Evolutionary conservation across 2,113 vertebrate genomes (phyloP).

Genomic region (Prochilodus magdalenae): DNA sequence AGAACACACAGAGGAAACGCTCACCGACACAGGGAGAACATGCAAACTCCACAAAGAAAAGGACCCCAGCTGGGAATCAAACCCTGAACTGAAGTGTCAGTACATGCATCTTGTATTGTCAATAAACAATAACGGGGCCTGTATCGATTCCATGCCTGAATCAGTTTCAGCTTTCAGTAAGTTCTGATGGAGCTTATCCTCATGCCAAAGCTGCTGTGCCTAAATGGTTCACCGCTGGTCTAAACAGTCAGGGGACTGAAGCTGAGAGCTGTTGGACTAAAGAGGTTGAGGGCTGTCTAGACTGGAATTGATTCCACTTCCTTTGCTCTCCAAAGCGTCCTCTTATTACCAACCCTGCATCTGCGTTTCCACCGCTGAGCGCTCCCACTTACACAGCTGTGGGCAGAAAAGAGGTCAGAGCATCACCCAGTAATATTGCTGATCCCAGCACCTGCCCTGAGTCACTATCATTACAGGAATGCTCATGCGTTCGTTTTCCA

Average conservation of each 20-base stretch:
- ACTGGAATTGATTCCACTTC: background rate
- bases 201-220: background rate
- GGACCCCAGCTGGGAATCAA: too few species aligned
- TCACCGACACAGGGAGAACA: too few species aligned
- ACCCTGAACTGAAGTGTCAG: too few species aligned
- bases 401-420: constrained; percentile 23
- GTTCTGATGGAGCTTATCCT: too few species aligned
- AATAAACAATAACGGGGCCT: too few species aligned
- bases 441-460: constrained; percentile 8
- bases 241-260: background rate
- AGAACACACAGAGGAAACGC: too few species aligned
- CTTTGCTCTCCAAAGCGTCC: constrained; percentile 15
- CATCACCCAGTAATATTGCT: background rate
- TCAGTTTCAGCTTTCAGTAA: too few species aligned
- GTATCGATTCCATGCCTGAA: too few species aligned
- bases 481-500: background rate
- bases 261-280: background rate
- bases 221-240: background rate
- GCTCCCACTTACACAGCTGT: constrained; percentile 1
- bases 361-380: constrained; percentile 18
- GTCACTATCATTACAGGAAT: background rate
- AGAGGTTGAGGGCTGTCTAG: constrained; percentile 1
- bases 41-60: too few species aligned
- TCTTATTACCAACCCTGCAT: constrained; percentile 27
- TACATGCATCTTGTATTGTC: too few species aligned